A percentile compares a stretch with the other conserved stretches of the same genome.
phyloP scores from a whole-genome alignment of 2,113 vertebrate species.

The Clarias macrocephalus region DNA sequence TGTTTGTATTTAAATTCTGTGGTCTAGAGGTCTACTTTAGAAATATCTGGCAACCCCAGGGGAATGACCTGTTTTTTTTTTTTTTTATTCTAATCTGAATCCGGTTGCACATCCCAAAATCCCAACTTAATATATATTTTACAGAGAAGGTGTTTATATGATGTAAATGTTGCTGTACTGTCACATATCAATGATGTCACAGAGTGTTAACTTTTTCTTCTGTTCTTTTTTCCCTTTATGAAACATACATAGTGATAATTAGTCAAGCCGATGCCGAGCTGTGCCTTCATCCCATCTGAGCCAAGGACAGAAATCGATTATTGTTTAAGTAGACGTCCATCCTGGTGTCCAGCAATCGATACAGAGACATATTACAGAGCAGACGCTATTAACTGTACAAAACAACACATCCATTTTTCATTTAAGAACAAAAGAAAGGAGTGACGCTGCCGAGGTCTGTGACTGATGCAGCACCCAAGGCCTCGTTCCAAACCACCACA shows the following conservation, averaged over 20 bases:
- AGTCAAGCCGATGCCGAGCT: constrained; percentile 73
- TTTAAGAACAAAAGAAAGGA: constrained; percentile 42
- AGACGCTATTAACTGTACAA: constrained; percentile 69
- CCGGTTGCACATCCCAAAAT: background rate
- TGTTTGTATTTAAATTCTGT: background rate
- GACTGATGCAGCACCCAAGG: constrained; percentile 40
- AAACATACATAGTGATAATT: constrained; percentile 57
- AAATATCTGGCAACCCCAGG: background rate
- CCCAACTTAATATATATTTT: background rate
- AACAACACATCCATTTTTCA: constrained; percentile 65
- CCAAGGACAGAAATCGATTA: constrained; percentile 80
- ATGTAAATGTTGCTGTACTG: background rate
- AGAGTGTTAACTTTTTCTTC: background rate
- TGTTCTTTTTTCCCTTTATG: background rate
- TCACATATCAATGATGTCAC: background rate
- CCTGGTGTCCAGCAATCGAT: constrained; percentile 75
- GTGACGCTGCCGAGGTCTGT: constrained; percentile 37
- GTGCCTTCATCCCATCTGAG: constrained; percentile 74
- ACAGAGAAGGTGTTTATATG: background rate
- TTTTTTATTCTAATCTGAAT: background rate
- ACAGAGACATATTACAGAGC: constrained; percentile 74
- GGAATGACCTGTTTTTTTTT: background rate
- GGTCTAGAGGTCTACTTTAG: background rate
- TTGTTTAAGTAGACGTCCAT: constrained; percentile 75
- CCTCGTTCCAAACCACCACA: background rate